phyloP scores from a whole-genome alignment of 2,888 invertebrate genomes.

The Drosophila maculinotata region DNA sequence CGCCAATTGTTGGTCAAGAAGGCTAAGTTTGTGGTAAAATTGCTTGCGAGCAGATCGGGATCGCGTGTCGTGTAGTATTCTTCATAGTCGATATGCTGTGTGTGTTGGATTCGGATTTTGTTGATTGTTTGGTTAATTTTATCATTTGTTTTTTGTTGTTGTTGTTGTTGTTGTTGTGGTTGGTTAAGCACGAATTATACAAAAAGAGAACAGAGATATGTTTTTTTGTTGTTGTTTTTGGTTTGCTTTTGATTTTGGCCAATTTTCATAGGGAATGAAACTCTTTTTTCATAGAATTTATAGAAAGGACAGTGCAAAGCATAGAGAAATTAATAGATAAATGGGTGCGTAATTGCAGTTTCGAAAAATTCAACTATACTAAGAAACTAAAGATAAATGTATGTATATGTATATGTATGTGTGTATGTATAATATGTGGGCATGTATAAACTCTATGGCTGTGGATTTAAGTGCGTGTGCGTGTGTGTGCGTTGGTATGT shows the following conservation, averaged over 20 bases:
- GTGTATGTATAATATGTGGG: conserved; percentile 4
- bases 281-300: conserved; percentile 16
- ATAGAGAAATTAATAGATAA: conserved; percentile 24
- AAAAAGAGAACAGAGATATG: conserved; percentile 45
- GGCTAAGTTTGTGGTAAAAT: conserved; percentile 96
- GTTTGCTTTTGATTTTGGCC: conserved; percentile 12
- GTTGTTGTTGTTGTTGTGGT: conserved; percentile 40
- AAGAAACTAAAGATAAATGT: conserved; percentile 22
- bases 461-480: conserved; percentile 4
- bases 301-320: conserved; percentile 33
- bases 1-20: conserved; percentile 99
- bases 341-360: conserved; percentile 3
- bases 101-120: conserved; percentile 33
- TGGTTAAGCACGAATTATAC: conserved; percentile 47
- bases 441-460: conserved; percentile 18
- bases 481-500: conserved; percentile 7
- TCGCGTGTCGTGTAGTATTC: conserved; percentile 99
- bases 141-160: conserved; percentile 16
- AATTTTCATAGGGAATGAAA: conserved; percentile 21
- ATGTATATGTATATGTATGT: not conserved
- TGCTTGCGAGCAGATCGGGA: conserved; percentile 96
- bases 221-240: conserved; percentile 12
- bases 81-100: conserved; percentile 94
- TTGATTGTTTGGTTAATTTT: not conserved
- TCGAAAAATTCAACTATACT: conserved; percentile 13